Conservation (phyloP, 2,797 vertebrate species). For the Microhierax caerulescens region DNA sequence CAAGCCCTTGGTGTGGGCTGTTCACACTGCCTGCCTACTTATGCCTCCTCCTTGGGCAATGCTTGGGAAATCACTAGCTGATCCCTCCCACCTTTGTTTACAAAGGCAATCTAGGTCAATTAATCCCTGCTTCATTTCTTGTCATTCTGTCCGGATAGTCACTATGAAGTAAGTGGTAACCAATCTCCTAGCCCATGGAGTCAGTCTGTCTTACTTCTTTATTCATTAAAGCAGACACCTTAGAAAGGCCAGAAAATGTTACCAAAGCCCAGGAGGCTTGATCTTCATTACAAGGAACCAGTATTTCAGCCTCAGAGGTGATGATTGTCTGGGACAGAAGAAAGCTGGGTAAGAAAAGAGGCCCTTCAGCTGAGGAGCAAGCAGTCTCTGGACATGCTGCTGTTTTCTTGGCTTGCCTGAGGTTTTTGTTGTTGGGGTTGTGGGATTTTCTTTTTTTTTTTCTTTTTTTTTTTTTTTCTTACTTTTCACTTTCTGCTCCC, state of each 20-base stretch:
- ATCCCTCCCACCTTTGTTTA: conserved; percentile 66
- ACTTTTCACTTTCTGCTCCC: conserved; percentile 15
- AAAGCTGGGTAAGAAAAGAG: conserved; percentile 33
- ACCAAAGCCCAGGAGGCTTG: conserved; percentile 30
- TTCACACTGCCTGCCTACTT: conserved; percentile 34
- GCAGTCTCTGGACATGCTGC: background rate
- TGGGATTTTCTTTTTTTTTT: conserved; percentile 2
- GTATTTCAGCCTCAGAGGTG: conserved; percentile 13
- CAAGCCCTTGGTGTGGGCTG: background rate
- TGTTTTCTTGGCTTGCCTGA: conserved; percentile 31
- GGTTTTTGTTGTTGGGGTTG: background rate
- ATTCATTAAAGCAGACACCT: conserved; percentile 66
- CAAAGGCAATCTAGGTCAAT: conserved; percentile 49
- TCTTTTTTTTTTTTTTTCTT: background rate
- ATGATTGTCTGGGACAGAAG: background rate
- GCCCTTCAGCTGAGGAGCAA: conserved; percentile 5
- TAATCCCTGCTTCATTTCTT: conserved; percentile 70
- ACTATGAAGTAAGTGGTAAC: conserved; percentile 71
- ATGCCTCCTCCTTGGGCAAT: conserved; percentile 23
- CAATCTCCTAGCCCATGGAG: conserved; percentile 45
- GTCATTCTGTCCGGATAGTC: conserved; percentile 55
- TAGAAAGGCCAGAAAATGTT: conserved; percentile 73
- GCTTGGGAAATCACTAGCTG: conserved; percentile 71
- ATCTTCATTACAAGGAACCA: conserved; percentile 64
- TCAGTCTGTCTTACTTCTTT: conserved; percentile 60